These are phyloP conservation scores for Drosophila bunnanda DNA, from an alignment of 2,888 invertebrate species.

Conservation along the genomic window DNA sequence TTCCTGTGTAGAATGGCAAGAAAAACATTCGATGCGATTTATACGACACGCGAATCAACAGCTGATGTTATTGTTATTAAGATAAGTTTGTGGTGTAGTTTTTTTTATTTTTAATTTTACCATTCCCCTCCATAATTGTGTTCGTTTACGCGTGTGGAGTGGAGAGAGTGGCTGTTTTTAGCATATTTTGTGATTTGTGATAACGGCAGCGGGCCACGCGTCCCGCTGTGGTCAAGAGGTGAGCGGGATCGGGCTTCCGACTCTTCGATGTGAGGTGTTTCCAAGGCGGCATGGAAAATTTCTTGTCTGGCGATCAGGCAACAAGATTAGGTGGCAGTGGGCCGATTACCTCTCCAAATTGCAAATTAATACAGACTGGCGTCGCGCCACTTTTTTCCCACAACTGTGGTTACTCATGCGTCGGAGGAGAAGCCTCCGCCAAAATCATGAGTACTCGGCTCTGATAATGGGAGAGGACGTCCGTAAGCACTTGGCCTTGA, in stretches of 20 bases:
- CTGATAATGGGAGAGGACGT: slow-evolving; percentile 33
- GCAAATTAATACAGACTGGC: slow-evolving; percentile 46
- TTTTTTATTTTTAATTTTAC: slow-evolving; percentile 22
- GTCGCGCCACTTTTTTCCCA: slow-evolving; percentile 62
- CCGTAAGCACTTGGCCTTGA: slow-evolving; percentile 25
- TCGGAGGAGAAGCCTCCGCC: slow-evolving; percentile 17
- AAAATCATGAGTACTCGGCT: not conserved
- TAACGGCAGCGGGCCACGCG: slow-evolving; percentile 67
- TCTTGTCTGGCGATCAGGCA: slow-evolving; percentile 43
- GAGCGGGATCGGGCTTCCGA: slow-evolving; percentile 12
- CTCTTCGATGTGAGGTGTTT: slow-evolving; percentile 53
- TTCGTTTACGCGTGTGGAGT: slow-evolving; percentile 18
- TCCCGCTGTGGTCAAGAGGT: slow-evolving; percentile 50
- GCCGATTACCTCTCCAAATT: slow-evolving; percentile 44
- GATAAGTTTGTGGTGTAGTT: slow-evolving; percentile 51
- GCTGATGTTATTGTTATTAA: slow-evolving; percentile 55
- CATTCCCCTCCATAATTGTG: slow-evolving; percentile 35
- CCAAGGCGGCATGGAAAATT: slow-evolving; percentile 57
- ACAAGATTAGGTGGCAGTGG: slow-evolving; percentile 52
- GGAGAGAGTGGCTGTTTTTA: slow-evolving; percentile 25
- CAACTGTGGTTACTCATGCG: slow-evolving; percentile 55
- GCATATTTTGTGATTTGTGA: slow-evolving; percentile 54
- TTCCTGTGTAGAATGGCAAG: slow-evolving; percentile 14
- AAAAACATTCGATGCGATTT: slow-evolving; percentile 70
- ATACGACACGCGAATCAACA: slow-evolving; percentile 67